Evolutionary conservation across 2,113 vertebrate genomes (phyloP).

Genomic region (Vulpes lagopus): DNA sequence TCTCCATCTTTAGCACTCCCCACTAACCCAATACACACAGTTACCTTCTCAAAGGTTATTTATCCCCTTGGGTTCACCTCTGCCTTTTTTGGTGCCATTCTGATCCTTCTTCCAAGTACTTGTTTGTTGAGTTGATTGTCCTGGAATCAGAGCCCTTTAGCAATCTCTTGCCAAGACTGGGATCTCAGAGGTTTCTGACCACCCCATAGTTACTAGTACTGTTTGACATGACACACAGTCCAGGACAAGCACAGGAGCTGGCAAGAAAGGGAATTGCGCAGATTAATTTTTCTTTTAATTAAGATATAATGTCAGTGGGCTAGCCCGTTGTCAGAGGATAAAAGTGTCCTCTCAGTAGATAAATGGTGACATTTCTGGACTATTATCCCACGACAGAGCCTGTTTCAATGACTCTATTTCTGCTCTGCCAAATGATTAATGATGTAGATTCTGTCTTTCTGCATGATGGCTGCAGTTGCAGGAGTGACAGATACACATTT

Average conservation of each 20-base stretch:
- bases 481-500: slow-evolving; percentile 68
- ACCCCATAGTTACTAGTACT: background rate
- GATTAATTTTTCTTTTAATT: slow-evolving; percentile 85
- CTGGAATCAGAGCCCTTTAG: background rate
- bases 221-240: background rate
- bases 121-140: background rate
- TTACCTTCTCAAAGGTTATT: background rate
- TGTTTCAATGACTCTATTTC: slow-evolving; percentile 81
- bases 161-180: background rate
- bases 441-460: slow-evolving; percentile 83
- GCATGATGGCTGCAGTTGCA: slow-evolving; percentile 62
- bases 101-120: background rate
- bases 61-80: background rate
- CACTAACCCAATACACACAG: background rate
- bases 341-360: slow-evolving; percentile 81
- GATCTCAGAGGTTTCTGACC: slow-evolving; percentile 46
- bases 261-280: slow-evolving; percentile 70
- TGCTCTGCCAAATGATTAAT: slow-evolving; percentile 82
- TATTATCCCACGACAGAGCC: slow-evolving; percentile 59
- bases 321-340: slow-evolving; percentile 79
- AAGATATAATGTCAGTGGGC: slow-evolving; percentile 79
- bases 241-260: slow-evolving; percentile 42
- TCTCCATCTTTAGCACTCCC: background rate
- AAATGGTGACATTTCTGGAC: slow-evolving; percentile 85
- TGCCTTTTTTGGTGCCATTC: background rate